phyloP scores from a whole-genome alignment of 2,113 vertebrate genomes.

The Sylvilagus bachmani region DNA sequence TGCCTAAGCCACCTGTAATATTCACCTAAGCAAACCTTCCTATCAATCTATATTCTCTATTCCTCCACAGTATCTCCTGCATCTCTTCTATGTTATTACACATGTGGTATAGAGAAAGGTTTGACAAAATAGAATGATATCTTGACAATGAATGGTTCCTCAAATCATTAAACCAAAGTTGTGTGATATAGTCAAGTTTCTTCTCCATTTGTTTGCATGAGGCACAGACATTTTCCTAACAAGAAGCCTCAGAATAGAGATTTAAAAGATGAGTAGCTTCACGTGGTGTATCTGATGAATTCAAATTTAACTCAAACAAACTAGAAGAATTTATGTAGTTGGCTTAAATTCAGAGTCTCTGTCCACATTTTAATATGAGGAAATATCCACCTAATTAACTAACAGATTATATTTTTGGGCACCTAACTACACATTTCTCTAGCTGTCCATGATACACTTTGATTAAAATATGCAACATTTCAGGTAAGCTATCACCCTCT shows the following conservation, averaged over 20 bases:
- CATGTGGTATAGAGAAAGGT: background rate
- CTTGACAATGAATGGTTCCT: background rate
- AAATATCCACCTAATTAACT: background rate
- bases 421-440: background rate
- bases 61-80: background rate
- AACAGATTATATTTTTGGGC: background rate
- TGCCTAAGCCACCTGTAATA: background rate
- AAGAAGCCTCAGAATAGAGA: background rate
- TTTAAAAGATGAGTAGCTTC: background rate
- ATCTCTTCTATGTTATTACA: background rate
- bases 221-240: background rate
- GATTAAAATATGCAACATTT: constrained; percentile 1
- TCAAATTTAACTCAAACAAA: background rate
- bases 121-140: background rate
- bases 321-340: background rate
- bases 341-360: background rate
- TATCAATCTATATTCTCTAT: background rate
- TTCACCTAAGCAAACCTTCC: background rate
- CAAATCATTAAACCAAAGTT: background rate
- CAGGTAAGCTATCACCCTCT: background rate
- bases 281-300: background rate
- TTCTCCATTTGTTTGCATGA: background rate
- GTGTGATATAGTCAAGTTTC: background rate
- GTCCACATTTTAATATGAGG: constrained; percentile 14
- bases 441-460: background rate